These are phyloP conservation scores for Brachyistius frenatus DNA, from an alignment of 2,113 vertebrate genomes.

Conservation along the genomic window DNA sequence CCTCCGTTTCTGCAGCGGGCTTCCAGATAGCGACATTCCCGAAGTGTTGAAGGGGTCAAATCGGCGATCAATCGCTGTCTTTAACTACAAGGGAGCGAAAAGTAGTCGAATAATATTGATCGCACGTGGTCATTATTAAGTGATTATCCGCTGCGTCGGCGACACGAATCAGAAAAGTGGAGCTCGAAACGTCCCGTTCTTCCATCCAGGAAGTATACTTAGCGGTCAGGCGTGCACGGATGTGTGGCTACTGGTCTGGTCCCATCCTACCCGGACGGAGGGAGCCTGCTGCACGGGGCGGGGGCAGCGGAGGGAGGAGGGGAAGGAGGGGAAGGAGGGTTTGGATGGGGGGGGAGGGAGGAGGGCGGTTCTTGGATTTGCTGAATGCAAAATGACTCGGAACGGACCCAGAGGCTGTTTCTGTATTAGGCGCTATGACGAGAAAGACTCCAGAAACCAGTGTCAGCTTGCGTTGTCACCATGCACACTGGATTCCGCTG, in stretches of 20 bases:
- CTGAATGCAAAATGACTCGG: constrained; percentile 70
- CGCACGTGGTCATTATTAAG: constrained; percentile 79
- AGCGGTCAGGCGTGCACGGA: constrained; percentile 76
- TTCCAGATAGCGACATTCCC: constrained; percentile 82
- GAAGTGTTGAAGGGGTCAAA: constrained; percentile 65
- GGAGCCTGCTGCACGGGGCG: constrained; percentile 7
- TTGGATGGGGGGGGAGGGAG: constrained; percentile 53
- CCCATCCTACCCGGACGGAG: constrained; percentile 73
- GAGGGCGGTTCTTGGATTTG: constrained; percentile 66
- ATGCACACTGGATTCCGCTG: background rate
- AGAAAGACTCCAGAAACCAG: constrained; percentile 42
- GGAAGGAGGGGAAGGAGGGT: constrained; percentile 84
- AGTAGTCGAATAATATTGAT: constrained; percentile 70
- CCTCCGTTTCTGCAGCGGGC: constrained; percentile 77
- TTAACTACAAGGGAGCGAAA: constrained; percentile 62
- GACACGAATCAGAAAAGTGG: constrained; percentile 77
- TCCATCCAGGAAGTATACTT: constrained; percentile 92
- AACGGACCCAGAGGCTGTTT: constrained; percentile 53
- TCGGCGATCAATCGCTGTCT: constrained; percentile 73
- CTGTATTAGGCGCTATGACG: constrained; percentile 17
- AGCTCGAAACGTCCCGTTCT: constrained; percentile 89
- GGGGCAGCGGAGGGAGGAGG: constrained; percentile 67
- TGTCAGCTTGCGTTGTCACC: constrained; percentile 39
- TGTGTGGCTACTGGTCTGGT: constrained; percentile 67
- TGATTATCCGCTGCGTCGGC: constrained; percentile 81